Evolutionary conservation across 2,797 vertebrate genomes (phyloP), one percentile per base, ranked within the genome.

Genomic region (Anguilla anguilla): DNA sequence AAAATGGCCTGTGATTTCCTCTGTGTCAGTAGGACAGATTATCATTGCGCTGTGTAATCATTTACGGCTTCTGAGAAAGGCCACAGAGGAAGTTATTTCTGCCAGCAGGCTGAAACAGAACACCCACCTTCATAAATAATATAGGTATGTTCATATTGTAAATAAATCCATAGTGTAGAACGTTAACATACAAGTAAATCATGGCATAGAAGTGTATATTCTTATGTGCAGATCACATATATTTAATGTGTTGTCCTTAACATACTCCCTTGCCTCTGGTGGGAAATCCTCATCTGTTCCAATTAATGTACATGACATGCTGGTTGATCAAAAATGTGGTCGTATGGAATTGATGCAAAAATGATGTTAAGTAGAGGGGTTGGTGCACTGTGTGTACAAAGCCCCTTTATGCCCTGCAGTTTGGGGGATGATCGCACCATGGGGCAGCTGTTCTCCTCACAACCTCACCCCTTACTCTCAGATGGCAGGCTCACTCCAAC

Each of bases 261-360:
- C 39, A 43, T 43, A 43, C 13, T 43, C 35, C 74, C 74, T 43
- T 43, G 17, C 15, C 31, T 35, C 13, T 15, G 35, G 13, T 59
- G 46, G 59, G 51, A 85, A 72, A 72, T 35, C 67, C 59, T 46
- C 83, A 87, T 87, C 43, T 79, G 77, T 31, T 35, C 39, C 59
- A 87, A 85, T 67, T 22, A 31, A 19, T 84, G 49, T 53, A 43
- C 25, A 43, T 39, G 55, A 81, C 57, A 6, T 59, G 31, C 51
- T 51, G 35, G 72, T 43, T 25, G 13, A 84, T 35, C 3, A 43
- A 53, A 43, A 84, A 31, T 46, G 17, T 79, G 25, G 43, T 69
- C 83, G 84, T 59, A 83, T 77, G 64, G 46, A 81, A 86, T 85
- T 77, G 25, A 72, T 89, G 59, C 77, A 79, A 57, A 55, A 39